phyloP scores from a whole-genome alignment of 2,113 vertebrate species.

The Zeus faber region DNA sequence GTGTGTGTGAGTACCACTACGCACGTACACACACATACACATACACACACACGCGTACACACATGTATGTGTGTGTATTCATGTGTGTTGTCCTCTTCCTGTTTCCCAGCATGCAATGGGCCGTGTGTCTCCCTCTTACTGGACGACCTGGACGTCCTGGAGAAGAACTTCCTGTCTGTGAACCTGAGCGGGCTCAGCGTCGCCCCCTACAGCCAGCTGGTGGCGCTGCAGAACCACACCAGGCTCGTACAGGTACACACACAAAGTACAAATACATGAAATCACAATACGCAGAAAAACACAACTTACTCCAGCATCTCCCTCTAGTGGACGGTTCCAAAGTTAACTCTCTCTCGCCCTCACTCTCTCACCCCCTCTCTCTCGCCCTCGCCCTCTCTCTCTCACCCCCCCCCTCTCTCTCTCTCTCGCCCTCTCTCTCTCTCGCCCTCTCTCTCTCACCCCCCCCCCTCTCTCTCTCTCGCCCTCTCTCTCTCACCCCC shows the following conservation, averaged over 20 bases:
- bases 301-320: too few relatives aligned
- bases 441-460: too few relatives aligned
- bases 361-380: too few relatives aligned
- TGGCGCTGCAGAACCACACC: constrained; percentile 79
- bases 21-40: constrained; percentile 2
- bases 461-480: too few relatives aligned
- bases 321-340: too few relatives aligned
- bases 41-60: not conserved
- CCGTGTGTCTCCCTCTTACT: too few relatives aligned
- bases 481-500: too few relatives aligned
- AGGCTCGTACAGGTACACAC: constrained; percentile 58
- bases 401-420: too few relatives aligned
- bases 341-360: too few relatives aligned
- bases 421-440: too few relatives aligned
- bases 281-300: too few relatives aligned
- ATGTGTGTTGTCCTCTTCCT: constrained; percentile 69
- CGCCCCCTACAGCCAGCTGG: constrained; percentile 74
- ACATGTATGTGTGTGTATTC: not conserved
- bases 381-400: too few relatives aligned
- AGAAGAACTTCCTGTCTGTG: constrained; percentile 61
- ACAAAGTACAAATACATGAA: not conserved
- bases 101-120: constrained; percentile 84
- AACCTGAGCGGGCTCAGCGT: constrained; percentile 73
- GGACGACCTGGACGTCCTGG: constrained; percentile 72
- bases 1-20: constrained; percentile 81